Evolutionary conservation across 2,888 invertebrate species (phyloP), one percentile per base, ranked within the genome.

Genomic region (Drosophila cognata): DNA sequence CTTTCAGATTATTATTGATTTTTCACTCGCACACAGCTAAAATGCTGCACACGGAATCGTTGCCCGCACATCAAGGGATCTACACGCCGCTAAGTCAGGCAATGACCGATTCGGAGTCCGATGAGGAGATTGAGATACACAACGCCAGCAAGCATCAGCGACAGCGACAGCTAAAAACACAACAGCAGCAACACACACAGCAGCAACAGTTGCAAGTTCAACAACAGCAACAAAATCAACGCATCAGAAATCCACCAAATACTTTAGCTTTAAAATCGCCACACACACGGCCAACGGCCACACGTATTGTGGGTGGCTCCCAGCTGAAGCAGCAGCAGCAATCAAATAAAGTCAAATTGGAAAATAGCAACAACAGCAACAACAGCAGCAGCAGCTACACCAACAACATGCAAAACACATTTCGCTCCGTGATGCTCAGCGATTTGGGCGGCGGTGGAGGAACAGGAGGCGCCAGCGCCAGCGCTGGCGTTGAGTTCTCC

Each of bases 51-150:
- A 91, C 92, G 86, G 93, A 93, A 83, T 90, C 91, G 75, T 60
- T 89, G 75, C 92, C 93, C 70, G 73, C 68, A 65, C 91, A 91
- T 66, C 94, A 94, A 92, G 94, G 94, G 81, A 95, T 95, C 87
- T 97, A 97, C 92, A 95, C 96, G 86, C 97, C 96, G 66, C 93
- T 97, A 88, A 96, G 96, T 75, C 97, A 97, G 94, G 95, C 95
- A 79, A 94, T 97, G 83, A 95, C 96, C 65, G 97, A 97, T 92
- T 96, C 96, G 0, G 96, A 96, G 86, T 96, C 96, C 0, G 96
- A 96, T 88, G 96, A 96, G 88, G 96, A 96, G 86, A 88, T 90
- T 36, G 90, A 90, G 59, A 88, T 88, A 53, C 88, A 88, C 43
- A 88, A 90, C 79, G 72, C 79, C 18, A 83, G 55, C 60, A 89